phyloP scores from a whole-genome alignment of 2,888 invertebrate species.

The Eristalinus sepulchralis region DNA sequence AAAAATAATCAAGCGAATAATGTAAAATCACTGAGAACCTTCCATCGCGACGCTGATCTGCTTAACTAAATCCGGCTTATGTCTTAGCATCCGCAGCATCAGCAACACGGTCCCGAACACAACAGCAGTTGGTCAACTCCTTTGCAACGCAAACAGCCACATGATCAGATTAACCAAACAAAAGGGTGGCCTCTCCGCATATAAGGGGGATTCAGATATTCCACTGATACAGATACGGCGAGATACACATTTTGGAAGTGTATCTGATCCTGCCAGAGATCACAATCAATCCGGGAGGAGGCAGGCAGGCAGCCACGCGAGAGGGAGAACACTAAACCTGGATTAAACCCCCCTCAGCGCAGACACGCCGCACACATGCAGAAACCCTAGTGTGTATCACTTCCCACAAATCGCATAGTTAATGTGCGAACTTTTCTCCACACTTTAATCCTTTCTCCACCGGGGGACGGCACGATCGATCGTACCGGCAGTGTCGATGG shows the following conservation, averaged over 20 bases:
- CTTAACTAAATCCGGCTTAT: conserved; percentile 81
- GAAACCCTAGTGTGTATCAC: not conserved
- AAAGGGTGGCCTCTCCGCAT: conserved; percentile 57
- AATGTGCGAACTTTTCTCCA: conserved; percentile 70
- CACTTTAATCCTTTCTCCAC: conserved; percentile 59
- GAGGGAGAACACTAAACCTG: conserved; percentile 52
- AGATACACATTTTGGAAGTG: conserved; percentile 8
- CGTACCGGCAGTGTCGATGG: conserved; percentile 27
- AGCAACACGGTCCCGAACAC: conserved; percentile 36
- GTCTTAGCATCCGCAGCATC: conserved; percentile 71
- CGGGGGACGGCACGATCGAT: conserved; percentile 56
- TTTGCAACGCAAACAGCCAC: conserved; percentile 56
- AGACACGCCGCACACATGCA: not conserved
- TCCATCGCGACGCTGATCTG: conserved; percentile 77
- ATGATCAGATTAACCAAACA: conserved; percentile 68
- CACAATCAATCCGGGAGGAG: conserved; percentile 55
- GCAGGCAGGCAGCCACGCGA: not conserved
- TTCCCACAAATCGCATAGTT: conserved; percentile 59
- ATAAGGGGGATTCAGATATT: conserved; percentile 15
- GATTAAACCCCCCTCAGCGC: conserved; percentile 55
- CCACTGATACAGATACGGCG: conserved; percentile 46
- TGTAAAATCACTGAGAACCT: conserved; percentile 72
- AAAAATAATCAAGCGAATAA: conserved; percentile 70
- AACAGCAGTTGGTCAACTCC: conserved; percentile 67
- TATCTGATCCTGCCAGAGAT: conserved; percentile 65